phyloP scores from a whole-genome alignment of 2,888 invertebrate genomes.

The Psylliodes chrysocephalus region DNA sequence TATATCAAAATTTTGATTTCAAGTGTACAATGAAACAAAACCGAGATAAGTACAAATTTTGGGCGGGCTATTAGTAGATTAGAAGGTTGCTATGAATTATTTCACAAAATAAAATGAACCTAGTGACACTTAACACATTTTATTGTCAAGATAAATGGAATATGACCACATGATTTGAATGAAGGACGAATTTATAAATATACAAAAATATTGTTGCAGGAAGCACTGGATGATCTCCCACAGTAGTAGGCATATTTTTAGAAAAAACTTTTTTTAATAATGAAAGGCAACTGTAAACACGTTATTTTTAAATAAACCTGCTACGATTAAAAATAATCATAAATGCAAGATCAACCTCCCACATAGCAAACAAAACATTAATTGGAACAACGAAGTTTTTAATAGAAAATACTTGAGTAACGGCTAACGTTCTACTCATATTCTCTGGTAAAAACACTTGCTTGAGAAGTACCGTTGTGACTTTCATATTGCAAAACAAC shows the following conservation, averaged over 20 bases:
- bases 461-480: conserved; percentile 24
- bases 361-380: conserved; percentile 39
- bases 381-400: conserved; percentile 30
- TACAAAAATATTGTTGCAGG: conserved; percentile 38
- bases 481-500: conserved; percentile 13
- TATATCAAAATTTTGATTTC: conserved; percentile 6
- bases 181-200: conserved; percentile 29
- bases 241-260: conserved; percentile 45
- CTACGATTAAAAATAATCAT: conserved; percentile 46
- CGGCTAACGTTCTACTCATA: conserved; percentile 21
- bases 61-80: neutral
- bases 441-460: conserved; percentile 26
- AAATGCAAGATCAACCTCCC: conserved; percentile 34
- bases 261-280: conserved; percentile 43
- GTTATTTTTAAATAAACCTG: conserved; percentile 47
- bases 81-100: neutral
- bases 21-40: neutral
- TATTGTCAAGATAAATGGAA: conserved; percentile 1
- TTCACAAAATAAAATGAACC: neutral
- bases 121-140: neutral
- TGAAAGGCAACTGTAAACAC: conserved; percentile 34
- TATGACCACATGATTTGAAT: neutral
- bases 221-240: conserved; percentile 42
- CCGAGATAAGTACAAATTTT: neutral
- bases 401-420: conserved; percentile 27